Evolutionary conservation across 2,888 invertebrate species (phyloP), one percentile per base, ranked within the genome.

Genomic region (Nephrotoma guestfalica): DNA sequence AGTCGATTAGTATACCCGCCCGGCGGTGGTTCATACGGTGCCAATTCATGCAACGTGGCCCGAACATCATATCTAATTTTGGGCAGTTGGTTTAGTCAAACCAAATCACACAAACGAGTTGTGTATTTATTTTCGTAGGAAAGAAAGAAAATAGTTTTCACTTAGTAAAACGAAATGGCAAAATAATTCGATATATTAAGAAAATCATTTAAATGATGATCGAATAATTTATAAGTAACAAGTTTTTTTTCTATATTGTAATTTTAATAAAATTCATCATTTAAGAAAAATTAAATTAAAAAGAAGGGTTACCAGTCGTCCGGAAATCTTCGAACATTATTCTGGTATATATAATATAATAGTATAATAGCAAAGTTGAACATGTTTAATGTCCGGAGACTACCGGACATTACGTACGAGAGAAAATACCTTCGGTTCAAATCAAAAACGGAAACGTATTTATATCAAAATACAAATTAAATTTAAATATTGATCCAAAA

Each of bases 21-120:
- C 6, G 95, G 93, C 86, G 95, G 95, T 45, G 96, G 95, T 92
- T 98, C 98, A 90, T 95, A 95, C 43, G 93, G 93, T 86, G 93
- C 92, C 89, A 98, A 93, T 92, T 99, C 98, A 89, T 95, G 96
- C 89, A 99, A 93, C 87, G 98, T 96, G 87, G 98, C 98, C 88
- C 99, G 94, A 88, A 97, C 97, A 93, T 99, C 99, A 92, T 98
- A 99, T 93, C 98, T 98, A 40, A 47, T 71, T 71, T 71, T 11
- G 30, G 30, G 30, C 30, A 30, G 30, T 2, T 30, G 83, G 84
- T 41, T 41, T 84, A 84, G 9, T 18, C 71, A 71, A 71, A 71
- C 71, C 71, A 71, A 30, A 30, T 71, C 18, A 71, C 30, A 71
- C 71, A 71, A 71, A 71, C 71, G 30, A 84, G n/a, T 84, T 84